Conservation (phyloP, 2,888 invertebrate species). For the Dendrolimus houi region DNA sequence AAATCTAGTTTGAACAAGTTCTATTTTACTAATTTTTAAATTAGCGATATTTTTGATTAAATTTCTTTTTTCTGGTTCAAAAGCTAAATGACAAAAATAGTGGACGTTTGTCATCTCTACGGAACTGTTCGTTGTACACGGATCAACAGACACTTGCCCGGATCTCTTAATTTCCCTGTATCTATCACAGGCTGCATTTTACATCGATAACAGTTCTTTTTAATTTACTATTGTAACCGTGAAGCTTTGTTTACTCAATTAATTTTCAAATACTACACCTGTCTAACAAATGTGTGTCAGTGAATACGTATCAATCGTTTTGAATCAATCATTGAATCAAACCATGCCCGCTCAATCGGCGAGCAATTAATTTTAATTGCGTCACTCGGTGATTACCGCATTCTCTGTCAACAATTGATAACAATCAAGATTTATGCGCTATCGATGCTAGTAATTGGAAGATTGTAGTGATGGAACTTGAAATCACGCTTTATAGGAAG, state of each 20-base stretch:
- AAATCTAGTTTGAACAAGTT: no score
- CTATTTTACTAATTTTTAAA: no score
- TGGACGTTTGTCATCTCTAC: no score
- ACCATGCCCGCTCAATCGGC: constrained; percentile 13
- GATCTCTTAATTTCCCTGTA: no score
- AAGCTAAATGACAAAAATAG: no score
- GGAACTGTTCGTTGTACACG: no score
- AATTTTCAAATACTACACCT: neutral
- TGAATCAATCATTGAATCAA: constrained; percentile 22
- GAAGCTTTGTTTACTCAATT: neutral
- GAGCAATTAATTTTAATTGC: constrained; percentile 6
- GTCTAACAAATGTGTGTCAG: neutral
- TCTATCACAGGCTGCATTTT: neutral
- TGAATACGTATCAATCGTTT: constrained; percentile 3
- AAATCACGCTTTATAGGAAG: neutral
- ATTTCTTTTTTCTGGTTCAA: no score
- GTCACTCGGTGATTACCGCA: neutral
- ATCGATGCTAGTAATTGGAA: neutral
- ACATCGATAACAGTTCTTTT: neutral
- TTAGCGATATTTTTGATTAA: no score
- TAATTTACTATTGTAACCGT: neutral
- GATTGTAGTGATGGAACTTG: neutral
- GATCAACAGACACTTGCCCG: no score
- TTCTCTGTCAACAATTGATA: neutral
- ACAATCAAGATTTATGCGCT: neutral